phyloP scores from a whole-genome alignment of 2,113 vertebrate species.

The Bombycilla garrulus region DNA sequence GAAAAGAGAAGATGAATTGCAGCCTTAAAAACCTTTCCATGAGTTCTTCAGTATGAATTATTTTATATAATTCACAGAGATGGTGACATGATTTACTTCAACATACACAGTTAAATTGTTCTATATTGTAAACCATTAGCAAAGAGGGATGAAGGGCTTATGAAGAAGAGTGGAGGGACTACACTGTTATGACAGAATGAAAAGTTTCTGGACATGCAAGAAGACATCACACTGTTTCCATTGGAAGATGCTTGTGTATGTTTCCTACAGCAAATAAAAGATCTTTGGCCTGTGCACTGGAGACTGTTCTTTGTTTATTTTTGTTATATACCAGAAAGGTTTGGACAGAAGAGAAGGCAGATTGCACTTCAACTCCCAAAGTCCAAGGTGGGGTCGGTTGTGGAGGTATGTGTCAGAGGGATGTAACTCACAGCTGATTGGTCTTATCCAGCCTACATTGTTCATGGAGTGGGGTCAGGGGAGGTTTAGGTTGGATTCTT shows the following conservation, averaged over 20 bases:
- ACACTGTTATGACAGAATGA: constrained; percentile 56
- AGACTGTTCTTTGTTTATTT: constrained; percentile 17
- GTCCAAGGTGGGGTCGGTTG: accelerated
- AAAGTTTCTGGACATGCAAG: constrained; percentile 31
- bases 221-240: constrained; percentile 47
- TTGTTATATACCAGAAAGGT: not conserved
- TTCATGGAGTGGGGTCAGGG: not conserved
- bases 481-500: not conserved
- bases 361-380: not conserved
- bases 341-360: not conserved
- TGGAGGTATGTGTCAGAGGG: not conserved
- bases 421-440: not conserved
- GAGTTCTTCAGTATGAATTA: constrained; percentile 26
- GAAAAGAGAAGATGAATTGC: constrained; percentile 59
- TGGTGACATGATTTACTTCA: constrained; percentile 64
- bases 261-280: constrained; percentile 28
- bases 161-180: constrained; percentile 41
- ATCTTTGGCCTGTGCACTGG: constrained; percentile 26
- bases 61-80: constrained; percentile 49
- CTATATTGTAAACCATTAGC: constrained; percentile 57
- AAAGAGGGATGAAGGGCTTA: constrained; percentile 58
- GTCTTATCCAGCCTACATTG: not conserved
- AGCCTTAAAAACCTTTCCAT: constrained; percentile 36
- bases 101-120: constrained; percentile 52
- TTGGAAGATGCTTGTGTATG: constrained; percentile 29